Evolutionary conservation across 2,888 invertebrate genomes (phyloP), one percentile per base, ranked within the genome.

Genomic region (Tethea ocularis): DNA sequence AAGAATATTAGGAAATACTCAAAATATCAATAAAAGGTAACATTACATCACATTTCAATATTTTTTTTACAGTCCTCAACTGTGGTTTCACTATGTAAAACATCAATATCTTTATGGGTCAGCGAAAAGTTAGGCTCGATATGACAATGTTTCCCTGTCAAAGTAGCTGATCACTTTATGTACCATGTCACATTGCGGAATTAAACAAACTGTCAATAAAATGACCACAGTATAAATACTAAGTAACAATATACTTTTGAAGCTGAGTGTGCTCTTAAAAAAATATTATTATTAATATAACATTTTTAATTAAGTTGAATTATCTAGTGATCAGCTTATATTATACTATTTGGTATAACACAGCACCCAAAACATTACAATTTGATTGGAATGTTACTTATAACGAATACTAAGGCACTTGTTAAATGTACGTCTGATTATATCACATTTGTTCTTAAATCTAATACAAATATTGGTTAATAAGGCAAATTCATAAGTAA

Each of bases 381-480:
- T 46, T 46, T 46, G 2, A 46, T 46, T 46, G 46, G 46, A 46
- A 46, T 46, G 46, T 46, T n/a, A 46, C 46, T 20, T 46, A 46
- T 20, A 10, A 46, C 20, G 46, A 46, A 20, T 20, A 46, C 46
- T 33, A 20, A 46, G 46, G 46, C 46, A 46, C 46, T 46, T 46
- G 20, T 46, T 20, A 20, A 7, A 20, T 20, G 46, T 46, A 46
- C 10, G 10, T 20, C 7, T 20, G 17, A 10, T 46, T 20, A n/a
- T 41, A 41, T 41, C 41, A 41, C 41, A 41, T n/a, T 41, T 41
- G 41, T 41, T 17, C 41, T 41, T 41, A 17, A 41, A 17, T n/a
- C 41, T 41, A 41, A 41, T 41, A 41, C n/a, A 17, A 17, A 41
- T 41, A 41, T n/a, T 5, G 7, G n/a, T 7, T 17, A 41, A 41